phyloP scores from a whole-genome alignment of 2,797 vertebrate species.

The Sparidentex hasta region DNA sequence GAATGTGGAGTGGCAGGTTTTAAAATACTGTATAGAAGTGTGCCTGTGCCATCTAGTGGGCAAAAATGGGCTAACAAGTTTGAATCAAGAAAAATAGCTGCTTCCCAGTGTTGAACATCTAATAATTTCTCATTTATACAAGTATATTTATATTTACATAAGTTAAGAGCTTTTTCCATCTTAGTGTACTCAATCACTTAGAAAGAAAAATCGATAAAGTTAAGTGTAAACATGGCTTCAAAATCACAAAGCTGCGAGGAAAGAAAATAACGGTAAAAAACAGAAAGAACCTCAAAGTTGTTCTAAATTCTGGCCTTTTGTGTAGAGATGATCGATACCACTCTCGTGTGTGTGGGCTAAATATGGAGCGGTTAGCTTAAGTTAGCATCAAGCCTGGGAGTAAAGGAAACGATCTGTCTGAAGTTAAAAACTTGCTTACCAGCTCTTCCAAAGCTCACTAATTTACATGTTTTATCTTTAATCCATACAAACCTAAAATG shows the following conservation, averaged over 20 bases:
- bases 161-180: background rate
- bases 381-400: conserved; percentile 1
- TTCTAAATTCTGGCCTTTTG: background rate
- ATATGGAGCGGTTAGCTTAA: conserved; percentile 4
- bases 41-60: conserved; percentile 73
- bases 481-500: background rate
- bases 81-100: background rate
- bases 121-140: background rate
- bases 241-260: conserved; percentile 8
- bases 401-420: background rate
- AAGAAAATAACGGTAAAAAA: conserved; percentile 4
- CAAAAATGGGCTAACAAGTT: conserved; percentile 3
- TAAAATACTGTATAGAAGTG: conserved; percentile 26
- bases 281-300: background rate
- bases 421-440: background rate
- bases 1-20: background rate
- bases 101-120: background rate
- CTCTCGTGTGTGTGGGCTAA: background rate
- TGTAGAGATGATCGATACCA: background rate
- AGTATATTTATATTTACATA: background rate
- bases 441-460: background rate
- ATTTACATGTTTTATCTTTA: background rate
- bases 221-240: conserved; percentile 11
- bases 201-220: conserved; percentile 7
- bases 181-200: background rate